phyloP scores from a whole-genome alignment of 2,888 invertebrate genomes.

The Microctonus hyperodae region DNA sequence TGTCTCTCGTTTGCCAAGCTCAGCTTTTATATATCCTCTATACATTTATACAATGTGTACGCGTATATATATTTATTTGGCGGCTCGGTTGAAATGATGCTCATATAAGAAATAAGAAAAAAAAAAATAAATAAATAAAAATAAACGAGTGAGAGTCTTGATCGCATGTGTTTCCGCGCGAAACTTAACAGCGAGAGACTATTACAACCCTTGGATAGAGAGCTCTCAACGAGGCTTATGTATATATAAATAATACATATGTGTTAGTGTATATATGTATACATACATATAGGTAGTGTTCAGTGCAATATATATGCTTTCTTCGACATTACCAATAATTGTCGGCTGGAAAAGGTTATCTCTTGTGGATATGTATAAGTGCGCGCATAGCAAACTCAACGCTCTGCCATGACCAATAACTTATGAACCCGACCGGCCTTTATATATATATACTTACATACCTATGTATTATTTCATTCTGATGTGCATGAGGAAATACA shows the following conservation, averaged over 20 bases:
- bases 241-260: not conserved
- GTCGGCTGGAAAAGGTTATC: constrained; percentile 60
- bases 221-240: not conserved
- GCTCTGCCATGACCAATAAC: constrained; percentile 48
- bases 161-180: constrained; percentile 46
- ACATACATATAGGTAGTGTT: not conserved
- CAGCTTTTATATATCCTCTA: constrained; percentile 3
- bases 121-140: constrained; percentile 7
- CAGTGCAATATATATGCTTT: constrained; percentile 22
- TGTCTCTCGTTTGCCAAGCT: constrained; percentile 21
- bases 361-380: constrained; percentile 46
- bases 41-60: not conserved
- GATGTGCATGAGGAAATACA: too few relatives aligned
- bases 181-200: constrained; percentile 26
- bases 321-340: constrained; percentile 62
- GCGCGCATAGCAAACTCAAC: constrained; percentile 50
- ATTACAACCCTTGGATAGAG: not conserved
- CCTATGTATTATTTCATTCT: constrained; percentile 1
- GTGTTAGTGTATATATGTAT: not conserved
- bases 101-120: not conserved
- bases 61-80: not conserved
- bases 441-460: constrained; percentile 7
- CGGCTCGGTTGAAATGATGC: constrained; percentile 1
- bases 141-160: constrained; percentile 32
- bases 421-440: constrained; percentile 47